Evolutionary conservation across 2,888 invertebrate genomes (phyloP).

Genomic region (Scrobipalpa atriplicella): DNA sequence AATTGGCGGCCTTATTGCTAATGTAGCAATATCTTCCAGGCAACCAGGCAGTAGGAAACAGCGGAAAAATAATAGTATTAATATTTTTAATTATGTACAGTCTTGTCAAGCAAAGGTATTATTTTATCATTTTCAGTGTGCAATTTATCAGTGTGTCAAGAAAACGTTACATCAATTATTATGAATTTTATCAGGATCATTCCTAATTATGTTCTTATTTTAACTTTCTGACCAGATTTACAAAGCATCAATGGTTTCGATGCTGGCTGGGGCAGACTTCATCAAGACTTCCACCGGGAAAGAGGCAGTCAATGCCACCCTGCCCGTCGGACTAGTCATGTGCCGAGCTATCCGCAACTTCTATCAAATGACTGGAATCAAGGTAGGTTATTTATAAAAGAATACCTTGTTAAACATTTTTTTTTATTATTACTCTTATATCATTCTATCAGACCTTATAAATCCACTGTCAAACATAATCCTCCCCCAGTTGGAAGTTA

Average conservation of each 20-base stretch:
- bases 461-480: neutral
- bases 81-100: too few relatives aligned
- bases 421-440: neutral
- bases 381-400: conserved; percentile 75
- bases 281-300: conserved; percentile 99
- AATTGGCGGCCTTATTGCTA: too few relatives aligned
- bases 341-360: conserved; percentile 94
- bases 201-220: too few relatives aligned
- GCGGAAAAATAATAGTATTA: too few relatives aligned
- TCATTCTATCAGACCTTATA: neutral
- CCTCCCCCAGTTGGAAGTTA: neutral
- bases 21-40: too few relatives aligned
- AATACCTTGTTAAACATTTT: too few relatives aligned
- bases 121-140: too few relatives aligned
- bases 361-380: conserved; percentile 85
- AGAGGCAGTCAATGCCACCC: conserved; percentile 96
- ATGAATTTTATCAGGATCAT: neutral
- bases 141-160: too few relatives aligned
- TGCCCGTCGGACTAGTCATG: conserved; percentile 96
- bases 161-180: too few relatives aligned
- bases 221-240: conserved; percentile 84
- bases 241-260: conserved; percentile 93
- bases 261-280: conserved; percentile 98
- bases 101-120: too few relatives aligned
- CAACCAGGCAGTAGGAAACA: too few relatives aligned